Conservation (phyloP, 2,888 invertebrate species). For the Glaucopsyche alexis region DNA sequence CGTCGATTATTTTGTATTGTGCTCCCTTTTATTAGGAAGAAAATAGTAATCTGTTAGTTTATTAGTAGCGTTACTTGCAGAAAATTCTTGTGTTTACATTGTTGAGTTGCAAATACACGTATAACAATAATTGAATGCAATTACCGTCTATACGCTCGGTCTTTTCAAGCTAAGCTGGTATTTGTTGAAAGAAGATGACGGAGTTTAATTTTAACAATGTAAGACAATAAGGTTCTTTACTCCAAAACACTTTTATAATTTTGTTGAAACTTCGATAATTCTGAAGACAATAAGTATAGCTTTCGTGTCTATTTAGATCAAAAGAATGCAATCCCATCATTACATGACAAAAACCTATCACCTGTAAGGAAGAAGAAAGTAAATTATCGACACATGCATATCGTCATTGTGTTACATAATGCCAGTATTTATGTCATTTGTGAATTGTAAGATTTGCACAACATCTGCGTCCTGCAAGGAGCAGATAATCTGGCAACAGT, state of each 20-base stretch:
- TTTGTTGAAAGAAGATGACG: neutral
- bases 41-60: slow-evolving; percentile 75
- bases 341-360: neutral
- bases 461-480: neutral
- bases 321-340: neutral
- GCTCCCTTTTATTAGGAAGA: slow-evolving; percentile 62
- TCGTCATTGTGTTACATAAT: neutral
- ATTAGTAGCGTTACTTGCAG: slow-evolving; percentile 73
- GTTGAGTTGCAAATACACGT: slow-evolving; percentile 3
- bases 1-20: slow-evolving; percentile 71
- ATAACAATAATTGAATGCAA: neutral
- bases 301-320: neutral
- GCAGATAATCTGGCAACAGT: no score
- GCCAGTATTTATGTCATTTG: neutral
- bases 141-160: neutral
- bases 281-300: neutral
- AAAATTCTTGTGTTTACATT: slow-evolving; percentile 46
- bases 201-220: slow-evolving; percentile 3
- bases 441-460: neutral
- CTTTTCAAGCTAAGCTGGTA: neutral
- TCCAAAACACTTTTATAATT: neutral
- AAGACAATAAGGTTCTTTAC: neutral
- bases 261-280: slow-evolving; percentile 1
- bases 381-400: neutral
- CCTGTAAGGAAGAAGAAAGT: neutral